Base-by-base conservation (phyloP, 2,113 vertebrate genomes). In the Tamias sibiricus region DNA sequence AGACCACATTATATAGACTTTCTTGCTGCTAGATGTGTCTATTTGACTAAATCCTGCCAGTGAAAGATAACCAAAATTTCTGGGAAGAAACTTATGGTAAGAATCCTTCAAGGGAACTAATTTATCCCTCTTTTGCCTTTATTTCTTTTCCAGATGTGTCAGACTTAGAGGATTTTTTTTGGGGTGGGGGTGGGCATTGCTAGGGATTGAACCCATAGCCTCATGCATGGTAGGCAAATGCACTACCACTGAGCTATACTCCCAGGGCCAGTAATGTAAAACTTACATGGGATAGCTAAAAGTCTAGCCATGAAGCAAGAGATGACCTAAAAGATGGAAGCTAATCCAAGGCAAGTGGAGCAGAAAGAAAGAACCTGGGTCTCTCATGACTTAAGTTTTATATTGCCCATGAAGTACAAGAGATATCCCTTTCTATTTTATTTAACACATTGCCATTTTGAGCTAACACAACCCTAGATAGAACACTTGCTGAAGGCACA, bases 291-390 rank as follows among this genome's bases (percentile, higher is more conserved):
- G 71, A 69, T 66, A 28, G n/a, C 52, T 92, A 83, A 86, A 77
- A 28, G 10, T 88, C 49, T 68, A 44, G 32, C 19, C 19, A 4
- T 72, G 80, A 74, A 74, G 69, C 84, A 74, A 24, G n/a, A 92
- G 35, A 22, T 69, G 20, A 90, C 59, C 28, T 90, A 54, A 82
- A 88, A 64, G 79, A 74, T 35, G 22, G 47, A 95, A 80, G 68
- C 22, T 54, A 90, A n/a, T 16, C 54, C 8, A 95, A 85, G 40
- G 37, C 47, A 95, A 80, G 44, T 30, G 42, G 44, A 86, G 14
- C 62, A 93, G 30, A 94, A 72, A 94, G 47, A 95, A 93, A 28
- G 24, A 87, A 87, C 54, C 17, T 84, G 79, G 20, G 17, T 87
- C 5, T 92, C 26, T 47, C 32, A 77, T 37, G 19, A 89, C 40